A percentile compares a stretch with the other conserved stretches of the same genome.
These are phyloP conservation scores for Pluvianellus socialis DNA, from an alignment of 2,113 vertebrate genomes.

Conservation along the genomic window DNA sequence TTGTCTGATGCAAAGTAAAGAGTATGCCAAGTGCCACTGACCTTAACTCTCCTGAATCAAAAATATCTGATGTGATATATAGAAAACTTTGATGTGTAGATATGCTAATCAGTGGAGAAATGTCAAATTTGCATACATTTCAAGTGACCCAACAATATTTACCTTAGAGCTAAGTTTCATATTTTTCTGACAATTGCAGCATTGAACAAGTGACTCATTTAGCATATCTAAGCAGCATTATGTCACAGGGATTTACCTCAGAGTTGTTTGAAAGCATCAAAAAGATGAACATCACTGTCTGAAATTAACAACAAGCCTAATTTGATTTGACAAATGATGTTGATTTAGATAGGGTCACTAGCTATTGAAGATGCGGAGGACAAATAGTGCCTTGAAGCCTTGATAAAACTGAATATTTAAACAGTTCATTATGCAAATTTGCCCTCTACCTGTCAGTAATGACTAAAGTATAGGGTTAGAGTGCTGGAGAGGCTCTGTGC, in stretches of 20 bases:
- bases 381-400: slow-evolving; percentile 81
- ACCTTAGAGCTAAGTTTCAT: slow-evolving; percentile 85
- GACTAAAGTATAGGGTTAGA: slow-evolving; percentile 56
- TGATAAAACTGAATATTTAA: slow-evolving; percentile 80
- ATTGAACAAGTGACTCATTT: slow-evolving; percentile 85
- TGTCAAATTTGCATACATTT: slow-evolving; percentile 99
- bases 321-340: slow-evolving; percentile 88
- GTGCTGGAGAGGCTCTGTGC: slow-evolving; percentile 17
- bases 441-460: slow-evolving; percentile 78
- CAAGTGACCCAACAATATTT: slow-evolving; percentile 86
- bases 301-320: slow-evolving; percentile 83
- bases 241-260: slow-evolving; percentile 80
- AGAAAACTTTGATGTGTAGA: slow-evolving; percentile 84
- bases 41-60: slow-evolving; percentile 74
- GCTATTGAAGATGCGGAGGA: slow-evolving; percentile 74
- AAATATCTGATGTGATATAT: slow-evolving; percentile 75
- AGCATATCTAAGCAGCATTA: slow-evolving; percentile 82
- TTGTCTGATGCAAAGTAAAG: slow-evolving; percentile 63
- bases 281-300: slow-evolving; percentile 84
- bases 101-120: slow-evolving; percentile 93
- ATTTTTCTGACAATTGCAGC: slow-evolving; percentile 88
- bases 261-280: slow-evolving; percentile 77
- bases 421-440: slow-evolving; percentile 86
- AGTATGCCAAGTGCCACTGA: slow-evolving; percentile 73
- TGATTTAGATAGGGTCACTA: slow-evolving; percentile 84